These are phyloP conservation scores for Labia minor DNA, from an alignment of 2,888 invertebrate species.

Conservation along the genomic window DNA sequence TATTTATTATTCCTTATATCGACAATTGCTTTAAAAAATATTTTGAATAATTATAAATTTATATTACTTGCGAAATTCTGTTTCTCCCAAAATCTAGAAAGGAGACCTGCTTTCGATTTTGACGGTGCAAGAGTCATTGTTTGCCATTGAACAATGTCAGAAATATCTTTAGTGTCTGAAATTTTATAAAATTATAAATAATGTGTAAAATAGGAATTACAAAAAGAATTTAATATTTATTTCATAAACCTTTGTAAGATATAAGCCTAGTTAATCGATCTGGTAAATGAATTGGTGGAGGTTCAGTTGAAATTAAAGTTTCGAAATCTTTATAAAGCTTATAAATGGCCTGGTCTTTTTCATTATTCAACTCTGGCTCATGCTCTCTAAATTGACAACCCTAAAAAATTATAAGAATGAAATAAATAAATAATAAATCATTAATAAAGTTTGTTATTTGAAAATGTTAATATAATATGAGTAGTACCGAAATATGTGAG, in stretches of 20 bases:
- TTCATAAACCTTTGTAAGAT: slow-evolving; percentile 30
- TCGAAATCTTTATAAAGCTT: slow-evolving; percentile 45
- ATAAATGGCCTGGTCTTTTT: slow-evolving; percentile 55
- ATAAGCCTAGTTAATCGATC: slow-evolving; percentile 57
- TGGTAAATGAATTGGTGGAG: slow-evolving; percentile 56
- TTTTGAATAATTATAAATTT: too few relatives aligned
- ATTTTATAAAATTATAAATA: not conserved
- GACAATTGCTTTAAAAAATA: too few relatives aligned
- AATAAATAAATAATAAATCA: not conserved
- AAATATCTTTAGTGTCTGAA: slow-evolving; percentile 31
- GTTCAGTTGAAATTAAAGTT: slow-evolving; percentile 38
- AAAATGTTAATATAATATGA: not conserved
- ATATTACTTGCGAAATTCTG: slow-evolving; percentile 14
- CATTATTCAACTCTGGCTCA: slow-evolving; percentile 50
- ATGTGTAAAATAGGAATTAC: not conserved
- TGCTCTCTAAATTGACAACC: slow-evolving; percentile 68
- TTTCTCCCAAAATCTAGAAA: slow-evolving; percentile 41
- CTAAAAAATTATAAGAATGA: slow-evolving; percentile 34
- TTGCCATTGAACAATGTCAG: slow-evolving; percentile 63
- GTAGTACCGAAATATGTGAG: slow-evolving; percentile 45
- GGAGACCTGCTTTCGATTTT: slow-evolving; percentile 49
- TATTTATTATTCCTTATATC: too few relatives aligned
- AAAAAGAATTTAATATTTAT: not conserved
- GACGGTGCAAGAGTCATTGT: slow-evolving; percentile 55
- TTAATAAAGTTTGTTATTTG: too few relatives aligned